These are phyloP conservation scores for Nerophis lumbriciformis DNA, from an alignment of 2,113 vertebrate genomes.

Conservation along the genomic window DNA sequence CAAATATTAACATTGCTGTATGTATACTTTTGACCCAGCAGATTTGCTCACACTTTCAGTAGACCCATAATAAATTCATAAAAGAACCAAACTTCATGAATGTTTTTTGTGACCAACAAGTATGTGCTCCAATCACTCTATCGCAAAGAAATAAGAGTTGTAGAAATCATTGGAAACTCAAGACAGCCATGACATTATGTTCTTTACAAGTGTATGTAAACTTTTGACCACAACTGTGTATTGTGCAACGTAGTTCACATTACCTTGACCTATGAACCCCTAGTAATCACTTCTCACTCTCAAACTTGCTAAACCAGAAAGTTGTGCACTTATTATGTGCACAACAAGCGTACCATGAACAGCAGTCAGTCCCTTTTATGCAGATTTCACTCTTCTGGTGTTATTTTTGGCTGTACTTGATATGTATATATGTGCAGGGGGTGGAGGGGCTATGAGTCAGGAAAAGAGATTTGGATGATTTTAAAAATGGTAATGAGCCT, in stretches of 20 bases:
- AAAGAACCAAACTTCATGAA: too few species aligned
- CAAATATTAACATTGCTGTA: too few species aligned
- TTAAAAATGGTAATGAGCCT: neutral
- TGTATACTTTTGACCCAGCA: too few species aligned
- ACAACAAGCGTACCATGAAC: slow-evolving; percentile 9
- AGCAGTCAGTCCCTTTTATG: slow-evolving; percentile 15
- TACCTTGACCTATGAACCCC: neutral
- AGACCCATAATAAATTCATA: too few species aligned
- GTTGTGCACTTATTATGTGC: neutral
- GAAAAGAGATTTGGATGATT: slow-evolving; percentile 6
- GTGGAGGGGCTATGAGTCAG: slow-evolving; percentile 20
- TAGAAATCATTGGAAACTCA: too few species aligned
- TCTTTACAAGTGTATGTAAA: too few species aligned
- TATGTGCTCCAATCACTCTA: too few species aligned
- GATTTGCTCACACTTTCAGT: too few species aligned
- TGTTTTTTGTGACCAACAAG: too few species aligned
- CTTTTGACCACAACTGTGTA: too few species aligned
- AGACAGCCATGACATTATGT: too few species aligned
- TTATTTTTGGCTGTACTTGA: slow-evolving; percentile 43
- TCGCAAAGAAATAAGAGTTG: too few species aligned
- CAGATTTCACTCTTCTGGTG: slow-evolving; percentile 24
- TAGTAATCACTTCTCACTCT: neutral
- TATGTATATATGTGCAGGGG: slow-evolving; percentile 17
- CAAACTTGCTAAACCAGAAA: neutral
- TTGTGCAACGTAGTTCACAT: neutral